These are phyloP conservation scores for Enteromius unitaeniatus DNA, from an alignment of 2,797 vertebrate species.

Conservation along the genomic window DNA sequence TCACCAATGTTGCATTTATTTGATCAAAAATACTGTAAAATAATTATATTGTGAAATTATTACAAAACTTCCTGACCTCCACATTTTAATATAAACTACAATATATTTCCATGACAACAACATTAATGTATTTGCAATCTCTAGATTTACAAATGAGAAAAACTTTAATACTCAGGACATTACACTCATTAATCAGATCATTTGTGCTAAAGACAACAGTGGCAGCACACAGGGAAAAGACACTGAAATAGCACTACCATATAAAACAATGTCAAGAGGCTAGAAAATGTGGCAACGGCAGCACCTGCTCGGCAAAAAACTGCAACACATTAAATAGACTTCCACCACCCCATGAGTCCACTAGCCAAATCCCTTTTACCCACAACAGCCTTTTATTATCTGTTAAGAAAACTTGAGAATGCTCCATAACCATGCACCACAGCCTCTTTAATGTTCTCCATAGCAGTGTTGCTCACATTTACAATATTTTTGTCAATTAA, in stretches of 20 bases:
- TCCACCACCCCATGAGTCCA: slow-evolving; percentile 14
- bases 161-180: neutral
- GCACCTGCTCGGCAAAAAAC: slow-evolving; percentile 3
- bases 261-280: slow-evolving; percentile 14
- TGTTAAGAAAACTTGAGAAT: neutral
- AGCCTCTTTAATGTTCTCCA: neutral
- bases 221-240: neutral
- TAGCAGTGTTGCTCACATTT: neutral
- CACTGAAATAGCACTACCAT: slow-evolving; percentile 1
- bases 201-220: neutral
- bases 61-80: too few species aligned
- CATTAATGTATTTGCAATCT: neutral
- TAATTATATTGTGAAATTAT: neutral
- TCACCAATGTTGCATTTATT: neutral
- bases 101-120: neutral
- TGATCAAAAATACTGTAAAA: neutral
- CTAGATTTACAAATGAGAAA: neutral
- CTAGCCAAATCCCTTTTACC: slow-evolving; percentile 21
- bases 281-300: neutral
- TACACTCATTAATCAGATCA: slow-evolving; percentile 5
- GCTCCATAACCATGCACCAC: neutral
- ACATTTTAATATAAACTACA: too few species aligned
- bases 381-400: slow-evolving; percentile 29
- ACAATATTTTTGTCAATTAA: neutral
- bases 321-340: slow-evolving; percentile 26